Evolutionary conservation across 2,113 vertebrate species (phyloP).

Genomic region (Dinomys branickii): DNA sequence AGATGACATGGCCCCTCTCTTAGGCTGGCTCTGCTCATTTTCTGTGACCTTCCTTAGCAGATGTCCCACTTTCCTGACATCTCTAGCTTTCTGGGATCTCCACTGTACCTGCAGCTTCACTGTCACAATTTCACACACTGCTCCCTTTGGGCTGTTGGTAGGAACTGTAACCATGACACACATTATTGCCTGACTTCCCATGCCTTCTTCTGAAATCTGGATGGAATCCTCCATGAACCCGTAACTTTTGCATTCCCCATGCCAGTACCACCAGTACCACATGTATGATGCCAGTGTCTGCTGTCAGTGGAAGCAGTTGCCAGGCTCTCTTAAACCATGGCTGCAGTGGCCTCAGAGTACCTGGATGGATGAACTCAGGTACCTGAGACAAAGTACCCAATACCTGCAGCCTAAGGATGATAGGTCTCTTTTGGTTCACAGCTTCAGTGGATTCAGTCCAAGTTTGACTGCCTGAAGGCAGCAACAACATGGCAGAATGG

Average conservation of each 20-base stretch:
- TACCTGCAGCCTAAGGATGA: too few species aligned
- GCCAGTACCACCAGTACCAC: not conserved
- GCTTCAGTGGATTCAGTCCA: not conserved
- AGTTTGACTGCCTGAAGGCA: not conserved
- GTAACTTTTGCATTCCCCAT: not conserved
- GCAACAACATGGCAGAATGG: not conserved
- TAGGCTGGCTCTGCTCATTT: not conserved
- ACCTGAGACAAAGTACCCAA: too few species aligned
- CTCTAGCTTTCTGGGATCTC: not conserved
- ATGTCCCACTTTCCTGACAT: not conserved
- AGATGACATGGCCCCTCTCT: not conserved
- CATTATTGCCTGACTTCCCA: not conserved
- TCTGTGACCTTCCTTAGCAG: too few species aligned
- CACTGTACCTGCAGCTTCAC: not conserved
- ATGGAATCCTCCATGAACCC: not conserved
- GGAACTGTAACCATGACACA: not conserved
- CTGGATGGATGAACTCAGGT: not conserved
- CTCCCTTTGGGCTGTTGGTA: not conserved
- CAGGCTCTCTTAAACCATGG: not conserved
- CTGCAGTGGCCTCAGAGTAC: not conserved
- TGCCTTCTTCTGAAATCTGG: not conserved
- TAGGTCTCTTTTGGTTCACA: not conserved
- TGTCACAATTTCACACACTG: not conserved
- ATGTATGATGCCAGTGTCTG: not conserved
- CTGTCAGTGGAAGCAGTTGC: not conserved